Conservation (phyloP, 2,113 vertebrate species). For the Aphelocoma coerulescens region DNA sequence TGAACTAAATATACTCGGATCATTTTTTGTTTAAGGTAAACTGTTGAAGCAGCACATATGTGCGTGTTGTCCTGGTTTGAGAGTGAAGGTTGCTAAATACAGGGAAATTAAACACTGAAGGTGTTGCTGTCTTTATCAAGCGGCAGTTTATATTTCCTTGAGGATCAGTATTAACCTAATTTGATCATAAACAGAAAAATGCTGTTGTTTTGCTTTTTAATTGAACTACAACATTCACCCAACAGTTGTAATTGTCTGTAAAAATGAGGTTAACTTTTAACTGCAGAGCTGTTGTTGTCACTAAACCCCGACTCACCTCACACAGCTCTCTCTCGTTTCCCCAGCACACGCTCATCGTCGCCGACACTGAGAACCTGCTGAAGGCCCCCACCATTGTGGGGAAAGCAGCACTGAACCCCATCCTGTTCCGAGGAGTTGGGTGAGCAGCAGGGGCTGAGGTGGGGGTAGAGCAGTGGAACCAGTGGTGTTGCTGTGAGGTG, state of each 20-base stretch:
- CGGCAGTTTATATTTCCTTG: not conserved
- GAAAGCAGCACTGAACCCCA: conserved; percentile 81
- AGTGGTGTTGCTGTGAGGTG: fast-evolving
- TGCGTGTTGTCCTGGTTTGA: not conserved
- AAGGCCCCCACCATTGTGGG: conserved; percentile 96
- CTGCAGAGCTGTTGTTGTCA: not conserved
- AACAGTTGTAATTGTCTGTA: not conserved
- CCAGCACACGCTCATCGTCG: conserved; percentile 91
- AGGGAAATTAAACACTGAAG: not conserved
- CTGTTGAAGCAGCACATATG: fast-evolving
- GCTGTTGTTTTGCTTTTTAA: not conserved
- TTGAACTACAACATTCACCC: fast-evolving
- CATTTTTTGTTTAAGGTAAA: not conserved
- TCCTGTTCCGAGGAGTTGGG: conserved; percentile 96
- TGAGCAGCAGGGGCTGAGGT: conserved; percentile 56
- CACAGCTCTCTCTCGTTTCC: fast-evolving
- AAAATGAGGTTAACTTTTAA: not conserved
- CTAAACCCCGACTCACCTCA: not conserved
- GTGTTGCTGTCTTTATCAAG: not conserved
- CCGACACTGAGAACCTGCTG: conserved; percentile 89
- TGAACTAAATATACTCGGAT: not conserved
- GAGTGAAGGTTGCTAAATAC: not conserved
- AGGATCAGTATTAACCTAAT: not conserved
- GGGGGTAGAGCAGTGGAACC: not conserved
- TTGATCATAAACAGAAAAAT: not conserved